Base-by-base conservation (phyloP, 2,888 invertebrate species). In the Mechanitis messenoides region DNA sequence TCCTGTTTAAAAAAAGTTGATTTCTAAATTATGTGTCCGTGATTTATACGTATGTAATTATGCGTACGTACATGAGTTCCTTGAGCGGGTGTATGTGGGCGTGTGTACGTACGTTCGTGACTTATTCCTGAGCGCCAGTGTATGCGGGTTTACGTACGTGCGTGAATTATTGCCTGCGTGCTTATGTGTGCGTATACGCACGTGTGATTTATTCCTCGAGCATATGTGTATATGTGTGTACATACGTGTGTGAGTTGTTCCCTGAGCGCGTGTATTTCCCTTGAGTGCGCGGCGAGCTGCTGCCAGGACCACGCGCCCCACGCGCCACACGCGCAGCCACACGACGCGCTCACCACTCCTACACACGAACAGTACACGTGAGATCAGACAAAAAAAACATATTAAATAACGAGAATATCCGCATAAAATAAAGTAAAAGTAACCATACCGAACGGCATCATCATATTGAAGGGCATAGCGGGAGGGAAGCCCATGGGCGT, bases 191-290 rank as follows among this genome's bases (percentile, higher is more conserved):
- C 1, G 35, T 35, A 35, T n/a, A n/a, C n/a, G n/a, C n/a, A n/a
- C n/a, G n/a, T n/a, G n/a, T n/a, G n/a, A n/a, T n/a, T n/a, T 20
- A 20, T 20, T 45, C 3, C 11, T 12, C n/a, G 5, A 46, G 6
- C n/a, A 47, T 28, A 6, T 20, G n/a, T 47, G 3, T 20, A n/a
- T 47, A 20, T 20, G n/a, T 20, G 3, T 47, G 28, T 12, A 47
- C 76, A 76, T 54, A 88, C 88, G 63, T 85, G 87, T 55, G 77
- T 79, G 56, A 88, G 76, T 67, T 88, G 88, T 1, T 91, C 92
- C 68, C 93, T 85, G 6, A 95, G 87, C 67, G 91, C 85, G 66
- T 92, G 92, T 63, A 94, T 88, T 77, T 94, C 94, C 3, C 93
- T 85, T 76, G 94, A 94, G 74, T 94, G 94, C 83, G 93, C 70